Conservation (phyloP, 2,797 vertebrate genomes). For the Galagoides demidoff region DNA sequence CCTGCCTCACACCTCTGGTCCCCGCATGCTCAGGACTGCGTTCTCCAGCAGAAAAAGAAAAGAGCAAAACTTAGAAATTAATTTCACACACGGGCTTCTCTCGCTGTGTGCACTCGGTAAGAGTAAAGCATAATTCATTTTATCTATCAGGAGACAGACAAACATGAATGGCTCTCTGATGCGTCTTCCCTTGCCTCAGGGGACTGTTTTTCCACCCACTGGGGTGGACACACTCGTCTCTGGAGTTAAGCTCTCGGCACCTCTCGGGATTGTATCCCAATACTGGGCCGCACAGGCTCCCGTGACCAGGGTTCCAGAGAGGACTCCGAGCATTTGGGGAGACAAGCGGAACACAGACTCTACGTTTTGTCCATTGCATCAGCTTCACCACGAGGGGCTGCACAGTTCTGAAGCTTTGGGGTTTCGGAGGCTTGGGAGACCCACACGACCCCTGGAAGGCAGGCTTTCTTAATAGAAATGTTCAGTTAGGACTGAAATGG, state of each 20-base stretch:
- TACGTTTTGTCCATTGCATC: rapidly evolving
- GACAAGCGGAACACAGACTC: rapidly evolving
- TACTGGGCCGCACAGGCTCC: neutral
- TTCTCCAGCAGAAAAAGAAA: neutral
- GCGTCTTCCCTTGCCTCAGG: neutral
- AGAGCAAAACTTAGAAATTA: neutral
- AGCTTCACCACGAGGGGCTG: rapidly evolving
- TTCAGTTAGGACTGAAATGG: neutral
- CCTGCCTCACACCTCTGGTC: neutral
- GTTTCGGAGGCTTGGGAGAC: neutral
- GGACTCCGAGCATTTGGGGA: rapidly evolving
- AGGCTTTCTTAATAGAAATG: neutral
- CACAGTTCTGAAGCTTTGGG: rapidly evolving
- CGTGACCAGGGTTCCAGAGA: neutral
- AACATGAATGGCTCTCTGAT: neutral
- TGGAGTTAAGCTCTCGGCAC: neutral
- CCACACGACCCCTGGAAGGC: neutral
- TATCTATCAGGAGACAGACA: neutral
- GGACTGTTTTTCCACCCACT: neutral
- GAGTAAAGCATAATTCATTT: neutral
- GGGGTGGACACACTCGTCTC: neutral
- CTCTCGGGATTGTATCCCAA: too few relatives aligned
- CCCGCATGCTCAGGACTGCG: too few relatives aligned
- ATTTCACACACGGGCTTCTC: rapidly evolving
- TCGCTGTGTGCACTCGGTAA: too few relatives aligned